Conservation (phyloP, 2,797 vertebrate species). For the Lacerta bilineata region DNA sequence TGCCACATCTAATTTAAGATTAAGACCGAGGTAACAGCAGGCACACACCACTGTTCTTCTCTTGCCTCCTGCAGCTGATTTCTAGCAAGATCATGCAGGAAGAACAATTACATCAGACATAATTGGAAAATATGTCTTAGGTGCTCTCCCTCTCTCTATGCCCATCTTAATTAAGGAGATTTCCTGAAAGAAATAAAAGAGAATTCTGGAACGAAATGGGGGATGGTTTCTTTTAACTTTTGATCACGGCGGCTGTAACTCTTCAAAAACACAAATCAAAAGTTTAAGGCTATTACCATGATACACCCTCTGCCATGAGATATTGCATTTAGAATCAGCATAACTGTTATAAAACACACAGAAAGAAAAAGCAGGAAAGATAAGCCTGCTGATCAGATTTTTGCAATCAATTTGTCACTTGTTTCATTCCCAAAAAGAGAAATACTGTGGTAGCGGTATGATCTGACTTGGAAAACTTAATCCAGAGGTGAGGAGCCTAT, state of each 20-base stretch:
- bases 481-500: background rate
- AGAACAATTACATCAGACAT: constrained; percentile 51
- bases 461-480: background rate
- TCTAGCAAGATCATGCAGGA: constrained; percentile 26
- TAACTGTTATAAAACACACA: background rate
- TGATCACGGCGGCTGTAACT: constrained; percentile 32
- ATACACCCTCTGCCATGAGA: too few species aligned
- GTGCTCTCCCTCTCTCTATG: background rate
- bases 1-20: constrained; percentile 70
- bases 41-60: constrained; percentile 41
- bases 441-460: background rate
- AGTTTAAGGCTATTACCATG: background rate
- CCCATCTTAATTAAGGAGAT: constrained; percentile 67
- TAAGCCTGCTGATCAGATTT: background rate
- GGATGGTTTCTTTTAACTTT: constrained; percentile 37
- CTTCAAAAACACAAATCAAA: background rate
- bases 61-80: constrained; percentile 51
- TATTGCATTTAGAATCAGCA: background rate
- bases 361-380: background rate
- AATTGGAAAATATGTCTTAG: constrained; percentile 60
- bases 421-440: background rate
- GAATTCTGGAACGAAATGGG: constrained; percentile 8
- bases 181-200: constrained; percentile 49
- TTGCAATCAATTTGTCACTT: background rate
- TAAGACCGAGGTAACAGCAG: constrained; percentile 49